Conservation (phyloP, 1,140 invertebrate genomes). For the Pentalonia nigronervosa region DNA sequence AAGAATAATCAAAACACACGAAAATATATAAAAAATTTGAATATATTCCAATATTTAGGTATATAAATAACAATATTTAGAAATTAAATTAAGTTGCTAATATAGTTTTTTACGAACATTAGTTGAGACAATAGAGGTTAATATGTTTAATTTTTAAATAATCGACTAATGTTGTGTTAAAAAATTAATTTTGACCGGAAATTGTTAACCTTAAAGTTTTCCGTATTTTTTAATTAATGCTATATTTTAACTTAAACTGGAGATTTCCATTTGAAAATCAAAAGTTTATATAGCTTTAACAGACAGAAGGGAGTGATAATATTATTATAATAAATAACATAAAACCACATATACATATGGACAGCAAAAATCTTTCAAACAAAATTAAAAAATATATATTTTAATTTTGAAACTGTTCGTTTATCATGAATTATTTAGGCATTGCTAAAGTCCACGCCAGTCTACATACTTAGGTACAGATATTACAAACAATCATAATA, state of each 20-base stretch:
- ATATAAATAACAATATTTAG: neutral
- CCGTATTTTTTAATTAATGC: neutral
- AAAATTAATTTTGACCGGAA: neutral
- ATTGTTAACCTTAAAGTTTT: neutral
- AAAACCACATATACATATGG: too few species aligned
- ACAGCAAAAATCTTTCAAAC: neutral
- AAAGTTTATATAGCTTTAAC: neutral
- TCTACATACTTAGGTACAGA: neutral
- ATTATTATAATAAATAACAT: too few species aligned
- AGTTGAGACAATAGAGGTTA: neutral
- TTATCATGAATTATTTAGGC: neutral
- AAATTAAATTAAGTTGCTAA: too few species aligned
- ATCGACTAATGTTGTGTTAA: neutral
- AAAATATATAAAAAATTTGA: neutral
- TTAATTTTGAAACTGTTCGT: neutral
- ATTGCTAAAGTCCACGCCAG: neutral
- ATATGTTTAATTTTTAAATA: neutral
- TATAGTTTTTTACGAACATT: neutral
- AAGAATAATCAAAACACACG: neutral
- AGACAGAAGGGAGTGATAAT: neutral
- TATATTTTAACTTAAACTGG: neutral
- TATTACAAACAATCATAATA: neutral
- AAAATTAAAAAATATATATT: neutral
- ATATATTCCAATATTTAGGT: neutral
- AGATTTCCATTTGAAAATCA: neutral